Evolutionary conservation across 1,140 invertebrate genomes (phyloP).

Genomic region (Eriocheir sinensis): DNA sequence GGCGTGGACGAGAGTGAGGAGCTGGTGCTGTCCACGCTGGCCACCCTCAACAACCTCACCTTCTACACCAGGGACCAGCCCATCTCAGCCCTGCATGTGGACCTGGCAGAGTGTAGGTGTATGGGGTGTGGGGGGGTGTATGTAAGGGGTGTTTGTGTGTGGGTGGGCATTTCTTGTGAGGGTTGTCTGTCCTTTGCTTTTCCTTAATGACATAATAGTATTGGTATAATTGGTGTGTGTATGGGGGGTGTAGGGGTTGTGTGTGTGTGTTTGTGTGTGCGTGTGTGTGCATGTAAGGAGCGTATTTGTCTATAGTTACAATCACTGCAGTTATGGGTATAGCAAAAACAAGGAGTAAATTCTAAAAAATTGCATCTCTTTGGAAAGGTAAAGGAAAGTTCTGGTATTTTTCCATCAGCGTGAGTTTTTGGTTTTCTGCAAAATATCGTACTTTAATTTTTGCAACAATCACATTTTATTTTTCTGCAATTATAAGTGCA

Average conservation of each 20-base stretch:
- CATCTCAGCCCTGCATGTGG: slow-evolving; percentile 78
- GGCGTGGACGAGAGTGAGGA: slow-evolving; percentile 85
- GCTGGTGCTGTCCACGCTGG: slow-evolving; percentile 85
- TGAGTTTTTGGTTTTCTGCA: too few species aligned
- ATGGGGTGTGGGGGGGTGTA: background rate
- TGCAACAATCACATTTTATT: too few species aligned
- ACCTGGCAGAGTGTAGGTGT: slow-evolving; percentile 81
- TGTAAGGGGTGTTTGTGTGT: background rate
- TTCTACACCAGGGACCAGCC: slow-evolving; percentile 83
- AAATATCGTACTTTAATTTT: too few species aligned
- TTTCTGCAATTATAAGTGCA: too few species aligned
- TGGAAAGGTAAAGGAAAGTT: too few species aligned
- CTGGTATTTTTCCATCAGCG: too few species aligned
- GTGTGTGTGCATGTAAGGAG: background rate
- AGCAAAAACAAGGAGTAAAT: too few species aligned
- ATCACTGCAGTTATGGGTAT: too few species aligned
- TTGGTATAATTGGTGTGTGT: background rate
- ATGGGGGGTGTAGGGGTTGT: background rate
- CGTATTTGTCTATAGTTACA: too few species aligned
- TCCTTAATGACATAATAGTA: background rate
- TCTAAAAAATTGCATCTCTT: too few species aligned
- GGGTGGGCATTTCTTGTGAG: background rate
- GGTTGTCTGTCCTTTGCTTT: background rate
- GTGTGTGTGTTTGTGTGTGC: background rate
- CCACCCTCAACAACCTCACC: slow-evolving; percentile 87